Conservation (phyloP, 2,888 invertebrate genomes). For the Acrocera orbiculus region DNA sequence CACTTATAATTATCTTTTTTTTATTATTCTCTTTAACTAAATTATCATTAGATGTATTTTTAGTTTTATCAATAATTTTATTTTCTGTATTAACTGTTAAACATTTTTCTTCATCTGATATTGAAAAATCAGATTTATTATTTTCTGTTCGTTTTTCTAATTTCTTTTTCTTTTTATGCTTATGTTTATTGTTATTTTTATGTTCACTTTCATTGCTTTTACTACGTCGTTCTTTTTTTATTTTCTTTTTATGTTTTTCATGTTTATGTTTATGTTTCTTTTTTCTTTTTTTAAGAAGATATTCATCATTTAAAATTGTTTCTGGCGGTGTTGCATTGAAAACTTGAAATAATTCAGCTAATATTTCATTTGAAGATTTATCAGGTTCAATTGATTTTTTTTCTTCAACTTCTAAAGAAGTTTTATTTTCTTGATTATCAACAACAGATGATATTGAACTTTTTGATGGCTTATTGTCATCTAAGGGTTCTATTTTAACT, state of each 20-base stretch:
- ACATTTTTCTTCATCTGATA: too few relatives aligned
- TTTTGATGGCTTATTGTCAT: too few relatives aligned
- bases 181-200: slow-evolving; percentile 6
- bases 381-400: slow-evolving; percentile 25
- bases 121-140: too few relatives aligned
- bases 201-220: slow-evolving; percentile 14
- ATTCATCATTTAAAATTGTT: slow-evolving; percentile 33
- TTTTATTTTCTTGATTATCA: too few relatives aligned
- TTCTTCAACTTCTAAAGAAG: not conserved
- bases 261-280: slow-evolving; percentile 26
- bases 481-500: too few relatives aligned
- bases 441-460: too few relatives aligned
- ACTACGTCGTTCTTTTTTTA: slow-evolving; percentile 13
- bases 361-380: slow-evolving; percentile 43
- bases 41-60: slow-evolving; percentile 20
- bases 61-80: slow-evolving; percentile 13
- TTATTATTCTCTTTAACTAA: slow-evolving; percentile 14
- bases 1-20: slow-evolving; percentile 44
- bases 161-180: not conserved
- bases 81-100: too few relatives aligned
- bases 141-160: slow-evolving; percentile 16
- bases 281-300: slow-evolving; percentile 20
- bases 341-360: slow-evolving; percentile 48
- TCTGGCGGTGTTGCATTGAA: slow-evolving; percentile 56
- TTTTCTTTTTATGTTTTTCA: slow-evolving; percentile 27